phyloP scores from a whole-genome alignment of 2,888 invertebrate species.

The Chymomyza procnemis region DNA sequence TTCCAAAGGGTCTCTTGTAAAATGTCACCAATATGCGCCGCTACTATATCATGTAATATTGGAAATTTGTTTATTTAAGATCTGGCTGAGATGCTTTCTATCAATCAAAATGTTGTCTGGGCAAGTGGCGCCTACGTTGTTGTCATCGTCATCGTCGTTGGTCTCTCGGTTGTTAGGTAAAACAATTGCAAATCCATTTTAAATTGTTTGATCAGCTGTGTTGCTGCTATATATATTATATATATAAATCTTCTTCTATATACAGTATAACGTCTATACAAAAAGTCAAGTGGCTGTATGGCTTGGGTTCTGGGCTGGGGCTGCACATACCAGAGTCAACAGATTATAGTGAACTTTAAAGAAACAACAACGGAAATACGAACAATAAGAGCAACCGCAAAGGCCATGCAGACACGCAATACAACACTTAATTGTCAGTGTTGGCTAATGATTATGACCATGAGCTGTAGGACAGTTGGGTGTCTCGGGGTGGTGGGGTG shows the following conservation, averaged over 20 bases:
- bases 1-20: not conserved
- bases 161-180: conserved; percentile 7
- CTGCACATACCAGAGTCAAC: not conserved
- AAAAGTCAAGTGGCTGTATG: not conserved
- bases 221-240: conserved; percentile 27
- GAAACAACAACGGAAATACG: not conserved
- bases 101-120: not conserved
- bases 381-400: not conserved
- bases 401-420: conserved; percentile 53
- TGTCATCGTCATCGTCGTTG: not conserved
- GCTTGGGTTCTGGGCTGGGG: not conserved
- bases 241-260: conserved; percentile 5
- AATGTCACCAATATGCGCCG: not conserved
- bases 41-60: not conserved
- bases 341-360: not conserved
- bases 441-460: conserved; percentile 35
- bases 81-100: not conserved
- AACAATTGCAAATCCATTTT: conserved; percentile 70
- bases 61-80: not conserved
- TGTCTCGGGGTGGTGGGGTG: no score
- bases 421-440: conserved; percentile 24
- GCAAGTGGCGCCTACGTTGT: not conserved
- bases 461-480: not conserved
- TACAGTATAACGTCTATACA: not conserved
- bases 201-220: conserved; percentile 71